These are phyloP conservation scores for Dorcus parallelipipedus DNA, from an alignment of 2,888 invertebrate genomes.

Conservation along the genomic window DNA sequence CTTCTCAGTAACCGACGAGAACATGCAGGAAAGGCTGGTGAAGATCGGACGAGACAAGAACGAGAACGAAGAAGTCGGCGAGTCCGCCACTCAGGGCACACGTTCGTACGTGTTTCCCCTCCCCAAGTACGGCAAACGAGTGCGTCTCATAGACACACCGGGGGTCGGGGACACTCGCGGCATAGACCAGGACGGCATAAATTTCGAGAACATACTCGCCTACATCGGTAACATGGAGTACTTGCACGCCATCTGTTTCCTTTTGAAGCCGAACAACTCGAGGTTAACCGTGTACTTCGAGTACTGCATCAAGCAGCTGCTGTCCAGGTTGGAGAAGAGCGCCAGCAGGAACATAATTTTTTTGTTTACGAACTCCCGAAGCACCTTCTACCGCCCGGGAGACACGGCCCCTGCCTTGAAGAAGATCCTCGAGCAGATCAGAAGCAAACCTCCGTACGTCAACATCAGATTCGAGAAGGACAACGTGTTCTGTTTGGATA, in stretches of 20 bases:
- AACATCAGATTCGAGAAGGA: constrained; percentile 30
- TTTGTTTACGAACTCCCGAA: constrained; percentile 39
- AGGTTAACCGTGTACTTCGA: constrained; percentile 37
- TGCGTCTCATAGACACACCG: constrained; percentile 42
- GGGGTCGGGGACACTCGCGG: constrained; percentile 34
- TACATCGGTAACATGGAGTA: constrained; percentile 36
- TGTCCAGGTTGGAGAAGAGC: constrained; percentile 40
- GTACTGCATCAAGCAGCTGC: constrained; percentile 40
- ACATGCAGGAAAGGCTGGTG: constrained; percentile 25
- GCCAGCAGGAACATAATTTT: constrained; percentile 41
- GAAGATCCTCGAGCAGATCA: constrained; percentile 30
- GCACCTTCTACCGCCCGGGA: constrained; percentile 36
- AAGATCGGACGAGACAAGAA: constrained; percentile 30
- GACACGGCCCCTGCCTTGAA: constrained; percentile 34
- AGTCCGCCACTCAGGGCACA: constrained; percentile 39
- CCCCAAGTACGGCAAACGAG: constrained; percentile 14
- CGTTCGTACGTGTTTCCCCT: constrained; percentile 61
- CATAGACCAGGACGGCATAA: constrained; percentile 24
- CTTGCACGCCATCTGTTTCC: constrained; percentile 39
- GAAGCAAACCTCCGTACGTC: constrained; percentile 29
- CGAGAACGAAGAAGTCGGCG: constrained; percentile 19
- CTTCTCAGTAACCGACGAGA: constrained; percentile 32
- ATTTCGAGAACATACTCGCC: constrained; percentile 30
- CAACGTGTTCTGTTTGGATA: constrained; percentile 43
- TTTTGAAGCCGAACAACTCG: constrained; percentile 36